Conservation (phyloP, 92 coral and sea anemone species). For the Bergia sp. region DNA sequence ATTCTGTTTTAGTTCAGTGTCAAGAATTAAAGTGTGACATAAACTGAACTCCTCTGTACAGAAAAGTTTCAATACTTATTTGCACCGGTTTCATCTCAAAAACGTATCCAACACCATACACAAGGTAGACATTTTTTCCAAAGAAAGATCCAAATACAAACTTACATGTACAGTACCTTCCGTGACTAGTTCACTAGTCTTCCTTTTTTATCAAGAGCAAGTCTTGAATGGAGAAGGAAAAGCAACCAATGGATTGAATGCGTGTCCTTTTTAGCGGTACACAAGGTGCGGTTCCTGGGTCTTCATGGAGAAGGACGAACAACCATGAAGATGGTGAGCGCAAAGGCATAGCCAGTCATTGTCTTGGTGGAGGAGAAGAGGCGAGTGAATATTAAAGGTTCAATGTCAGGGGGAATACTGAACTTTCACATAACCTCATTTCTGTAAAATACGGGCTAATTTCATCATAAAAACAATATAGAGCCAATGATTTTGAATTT, state of each 20-base stretch:
- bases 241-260: conserved; percentile 73
- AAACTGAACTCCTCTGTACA: neutral
- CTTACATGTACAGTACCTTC: conserved; percentile 66
- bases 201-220: conserved; percentile 96
- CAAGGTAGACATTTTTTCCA: neutral
- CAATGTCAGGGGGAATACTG: neutral
- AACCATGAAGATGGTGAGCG: conserved; percentile 43
- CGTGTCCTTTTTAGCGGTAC: conserved; percentile 42
- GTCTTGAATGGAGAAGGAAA: conserved; percentile 98
- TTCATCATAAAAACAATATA: too few relatives aligned
- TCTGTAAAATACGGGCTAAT: neutral
- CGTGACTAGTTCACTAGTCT: conserved; percentile 51
- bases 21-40: too few relatives aligned
- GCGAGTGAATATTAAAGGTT: neutral
- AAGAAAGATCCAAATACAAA: neutral
- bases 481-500: too few relatives aligned
- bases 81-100: neutral
- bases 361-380: conserved; percentile 29
- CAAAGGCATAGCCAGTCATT: conserved; percentile 30
- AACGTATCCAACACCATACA: conserved; percentile 43
- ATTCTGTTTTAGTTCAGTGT: too few relatives aligned
- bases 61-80: neutral
- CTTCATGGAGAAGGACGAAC: conserved; percentile 65
- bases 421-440: neutral
- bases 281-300: conserved; percentile 51